Conservation (phyloP, 2,888 invertebrate genomes). For the Orthonychiurus folsomi region DNA sequence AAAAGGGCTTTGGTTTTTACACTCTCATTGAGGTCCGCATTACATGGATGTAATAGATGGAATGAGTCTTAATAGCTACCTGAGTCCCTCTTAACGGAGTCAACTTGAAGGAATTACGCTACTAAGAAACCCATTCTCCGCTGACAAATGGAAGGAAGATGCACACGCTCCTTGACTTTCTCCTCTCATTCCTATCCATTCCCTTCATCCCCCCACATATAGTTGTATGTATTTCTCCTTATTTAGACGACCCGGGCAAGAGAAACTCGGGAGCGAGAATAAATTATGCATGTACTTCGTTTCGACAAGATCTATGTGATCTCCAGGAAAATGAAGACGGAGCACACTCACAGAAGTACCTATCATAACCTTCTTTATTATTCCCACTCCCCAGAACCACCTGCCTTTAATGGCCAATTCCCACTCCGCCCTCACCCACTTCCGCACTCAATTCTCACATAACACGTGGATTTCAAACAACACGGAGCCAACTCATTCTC, state of each 20-base stretch:
- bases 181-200: too few species aligned
- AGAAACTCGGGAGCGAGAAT: not conserved
- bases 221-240: too few species aligned
- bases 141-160: not conserved
- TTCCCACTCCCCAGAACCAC: not conserved
- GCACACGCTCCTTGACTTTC: not conserved
- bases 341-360: not conserved
- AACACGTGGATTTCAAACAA: constrained; percentile 1
- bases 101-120: not conserved
- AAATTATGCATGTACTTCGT: not conserved
- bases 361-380: not conserved
- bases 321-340: not conserved
- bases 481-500: not conserved
- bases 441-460: not conserved
- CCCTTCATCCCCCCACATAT: too few species aligned
- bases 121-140: not conserved
- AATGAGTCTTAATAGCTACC: constrained; percentile 1
- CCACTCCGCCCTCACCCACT: not conserved
- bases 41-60: not conserved
- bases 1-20: not conserved
- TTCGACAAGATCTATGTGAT: not conserved
- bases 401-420: not conserved
- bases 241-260: not conserved
- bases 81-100: not conserved
- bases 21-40: not conserved